Evolutionary conservation across 2,888 invertebrate genomes (phyloP).

Genomic region (Celastrina argiolus): DNA sequence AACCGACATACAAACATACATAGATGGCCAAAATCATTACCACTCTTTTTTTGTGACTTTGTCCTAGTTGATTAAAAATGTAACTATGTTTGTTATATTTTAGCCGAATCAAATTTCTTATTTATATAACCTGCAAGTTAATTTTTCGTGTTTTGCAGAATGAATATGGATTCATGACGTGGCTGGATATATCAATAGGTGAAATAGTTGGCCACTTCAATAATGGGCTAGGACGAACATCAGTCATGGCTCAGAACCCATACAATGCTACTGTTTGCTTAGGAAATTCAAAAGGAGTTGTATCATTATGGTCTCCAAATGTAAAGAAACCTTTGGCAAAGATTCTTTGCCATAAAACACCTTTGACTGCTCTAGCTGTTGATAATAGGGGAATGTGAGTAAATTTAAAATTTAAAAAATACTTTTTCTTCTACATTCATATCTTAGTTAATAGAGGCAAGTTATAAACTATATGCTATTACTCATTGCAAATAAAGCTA

Average conservation of each 20-base stretch:
- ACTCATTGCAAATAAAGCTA: no score
- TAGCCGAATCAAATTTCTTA: no score
- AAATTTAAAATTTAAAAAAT: constrained; percentile 22
- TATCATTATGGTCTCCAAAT: constrained; percentile 97
- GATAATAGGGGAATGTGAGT: constrained; percentile 90
- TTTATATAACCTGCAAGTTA: not conserved
- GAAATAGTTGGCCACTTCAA: constrained; percentile 88
- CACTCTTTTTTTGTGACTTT: no score
- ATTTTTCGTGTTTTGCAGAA: constrained; percentile 63
- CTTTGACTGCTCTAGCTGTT: constrained; percentile 87
- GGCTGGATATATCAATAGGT: constrained; percentile 97
- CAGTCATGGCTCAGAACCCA: constrained; percentile 95
- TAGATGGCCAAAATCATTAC: no score
- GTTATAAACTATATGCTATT: no score
- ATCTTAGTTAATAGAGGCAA: no score
- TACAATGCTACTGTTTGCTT: constrained; percentile 93
- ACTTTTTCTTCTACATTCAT: constrained; percentile 1
- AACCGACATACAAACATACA: no score
- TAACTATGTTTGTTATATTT: no score
- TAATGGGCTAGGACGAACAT: constrained; percentile 86
- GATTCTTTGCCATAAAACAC: constrained; percentile 92
- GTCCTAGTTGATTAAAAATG: no score
- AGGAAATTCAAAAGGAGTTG: constrained; percentile 94
- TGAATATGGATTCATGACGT: constrained; percentile 88
- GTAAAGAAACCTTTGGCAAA: constrained; percentile 90